phyloP scores from a whole-genome alignment of 2,888 invertebrate genomes.

The Drosophila conformis region DNA sequence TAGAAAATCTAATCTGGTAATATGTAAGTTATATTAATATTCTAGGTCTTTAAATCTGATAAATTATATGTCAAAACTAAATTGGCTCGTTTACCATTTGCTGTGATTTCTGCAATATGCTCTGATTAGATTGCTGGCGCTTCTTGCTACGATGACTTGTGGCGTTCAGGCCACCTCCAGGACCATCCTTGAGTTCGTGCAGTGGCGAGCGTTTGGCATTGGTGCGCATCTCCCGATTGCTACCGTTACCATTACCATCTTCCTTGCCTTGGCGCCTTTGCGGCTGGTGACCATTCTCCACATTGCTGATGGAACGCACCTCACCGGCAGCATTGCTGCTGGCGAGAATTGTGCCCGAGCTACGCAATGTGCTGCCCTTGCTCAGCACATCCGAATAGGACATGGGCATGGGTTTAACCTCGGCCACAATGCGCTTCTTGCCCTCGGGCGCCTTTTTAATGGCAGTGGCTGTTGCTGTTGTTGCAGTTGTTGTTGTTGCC shows the following conservation, averaged over 20 bases:
- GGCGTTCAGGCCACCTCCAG: slow-evolving; percentile 19
- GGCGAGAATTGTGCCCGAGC: slow-evolving; percentile 18
- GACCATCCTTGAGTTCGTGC: slow-evolving; percentile 84
- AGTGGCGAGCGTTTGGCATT: slow-evolving; percentile 83
- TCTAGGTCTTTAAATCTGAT: background rate
- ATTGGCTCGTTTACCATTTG: slow-evolving; percentile 26
- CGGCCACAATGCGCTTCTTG: slow-evolving; percentile 90
- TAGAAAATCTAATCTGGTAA: background rate
- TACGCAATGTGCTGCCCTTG: slow-evolving; percentile 85
- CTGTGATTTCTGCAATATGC: slow-evolving; percentile 31
- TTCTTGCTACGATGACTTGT: slow-evolving; percentile 62
- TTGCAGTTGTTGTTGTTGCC: slow-evolving; percentile 23
- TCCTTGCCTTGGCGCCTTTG: slow-evolving; percentile 61
- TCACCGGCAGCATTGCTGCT: slow-evolving; percentile 36
- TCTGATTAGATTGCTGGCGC: slow-evolving; percentile 41
- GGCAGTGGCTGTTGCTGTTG: slow-evolving; percentile 35
- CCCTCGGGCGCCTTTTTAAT: slow-evolving; percentile 70
- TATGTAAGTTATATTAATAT: background rate
- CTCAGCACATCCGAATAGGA: slow-evolving; percentile 93
- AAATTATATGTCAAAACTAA: background rate
- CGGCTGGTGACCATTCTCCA: slow-evolving; percentile 46
- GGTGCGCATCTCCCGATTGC: slow-evolving; percentile 50
- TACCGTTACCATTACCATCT: slow-evolving; percentile 36
- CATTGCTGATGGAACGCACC: slow-evolving; percentile 40
- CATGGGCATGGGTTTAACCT: slow-evolving; percentile 94